Evolutionary conservation across 1,140 invertebrate genomes (phyloP), one percentile per base, ranked within the genome.

Genomic region (Cotesia glomerata): DNA sequence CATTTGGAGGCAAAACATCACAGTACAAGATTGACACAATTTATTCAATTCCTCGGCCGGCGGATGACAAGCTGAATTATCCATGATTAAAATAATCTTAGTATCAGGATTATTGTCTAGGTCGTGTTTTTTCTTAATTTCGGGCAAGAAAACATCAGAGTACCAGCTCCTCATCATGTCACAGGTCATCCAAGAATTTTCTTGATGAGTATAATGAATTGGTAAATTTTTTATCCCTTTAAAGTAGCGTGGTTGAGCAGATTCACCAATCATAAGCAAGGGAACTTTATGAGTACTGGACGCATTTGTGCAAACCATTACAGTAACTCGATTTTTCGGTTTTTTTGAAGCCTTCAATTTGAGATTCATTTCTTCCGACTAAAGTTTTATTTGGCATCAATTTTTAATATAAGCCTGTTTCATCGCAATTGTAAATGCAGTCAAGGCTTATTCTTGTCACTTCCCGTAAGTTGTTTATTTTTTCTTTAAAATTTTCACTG

Each of bases 361-460:
- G 9, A 1, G 11, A 8, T 54, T 54, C 64, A n/a, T 32, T 52
- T 8, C 45, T n/a, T 16, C 11, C 0, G 18, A 67, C 64, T n/a
- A 67, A 54, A 32, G 64, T 67, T 34, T 14, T 54, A 26, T 26
- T 26, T 16, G 64, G 64, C 16, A 52, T 13, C 39, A 54, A 2
- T 67, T 67, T 67, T 49, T 49, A 67, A 16, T 52, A 54, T 26
- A 67, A 49, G 13, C 13, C 64, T 3, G 45, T 67, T 67, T 54
- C 49, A 67, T 67, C 64, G 34, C 18, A 52, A 54, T 67, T 67
- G 13, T 54, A 67, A 34, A 67, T 67, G 13, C 16, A 54, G n/a
- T 67, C 64, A 2, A 52, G 7, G 4, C n/a, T 45, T 8, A 16
- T 49, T 5, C 62, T 14, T 4, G 39, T 64, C 4, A 14, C 34